Evolutionary conservation across 2,888 invertebrate species (phyloP).

Genomic region (Xestia c-nigrum): DNA sequence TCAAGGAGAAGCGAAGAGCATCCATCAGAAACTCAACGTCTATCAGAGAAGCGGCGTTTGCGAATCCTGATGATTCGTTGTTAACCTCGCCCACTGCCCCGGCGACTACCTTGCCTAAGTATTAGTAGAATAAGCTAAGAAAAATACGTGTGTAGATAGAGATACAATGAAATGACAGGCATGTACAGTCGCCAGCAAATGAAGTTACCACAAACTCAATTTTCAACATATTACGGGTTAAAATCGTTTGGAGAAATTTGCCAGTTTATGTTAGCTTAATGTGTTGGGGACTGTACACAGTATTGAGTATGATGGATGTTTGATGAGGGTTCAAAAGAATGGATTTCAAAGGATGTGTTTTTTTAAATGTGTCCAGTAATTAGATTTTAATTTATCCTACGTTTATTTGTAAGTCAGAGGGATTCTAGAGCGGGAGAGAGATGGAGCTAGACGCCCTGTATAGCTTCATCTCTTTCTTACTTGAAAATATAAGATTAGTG

Average conservation of each 20-base stretch:
- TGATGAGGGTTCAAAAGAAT: not conserved
- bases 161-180: not conserved
- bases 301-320: not conserved
- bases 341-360: not conserved
- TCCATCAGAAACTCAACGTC: slow-evolving; percentile 85
- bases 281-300: too few relatives aligned
- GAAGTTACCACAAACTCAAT: too few relatives aligned
- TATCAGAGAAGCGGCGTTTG: slow-evolving; percentile 80
- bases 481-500: not conserved
- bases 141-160: not conserved
- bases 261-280: too few relatives aligned
- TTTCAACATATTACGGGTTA: too few relatives aligned
- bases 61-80: slow-evolving; percentile 84
- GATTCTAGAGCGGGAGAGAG: not conserved
- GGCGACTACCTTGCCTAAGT: slow-evolving; percentile 85
- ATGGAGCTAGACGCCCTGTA: too few relatives aligned
- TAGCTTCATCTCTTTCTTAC: not conserved
- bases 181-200: not conserved
- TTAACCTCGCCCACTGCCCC: slow-evolving; percentile 83
- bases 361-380: slow-evolving; percentile 2
- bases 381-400: not conserved
- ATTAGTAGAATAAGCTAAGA: slow-evolving; percentile 70
- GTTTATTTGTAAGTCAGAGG: not conserved
- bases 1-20: slow-evolving; percentile 85
- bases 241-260: too few relatives aligned